Evolutionary conservation across 2,797 vertebrate species (phyloP).

Genomic region (Hephaestus fuliginosus): DNA sequence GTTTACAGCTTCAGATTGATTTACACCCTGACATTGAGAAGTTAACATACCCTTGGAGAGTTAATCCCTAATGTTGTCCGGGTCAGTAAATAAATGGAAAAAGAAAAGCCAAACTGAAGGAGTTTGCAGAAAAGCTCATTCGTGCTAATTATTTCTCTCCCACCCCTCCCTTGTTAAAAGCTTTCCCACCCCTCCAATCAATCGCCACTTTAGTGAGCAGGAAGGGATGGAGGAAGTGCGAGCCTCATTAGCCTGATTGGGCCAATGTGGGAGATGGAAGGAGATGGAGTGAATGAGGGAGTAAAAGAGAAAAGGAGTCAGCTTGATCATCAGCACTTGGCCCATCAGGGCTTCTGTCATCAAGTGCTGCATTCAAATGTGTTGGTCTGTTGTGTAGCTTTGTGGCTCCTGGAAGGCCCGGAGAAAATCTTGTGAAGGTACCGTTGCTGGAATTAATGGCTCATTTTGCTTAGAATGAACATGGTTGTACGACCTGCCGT

Average conservation of each 20-base stretch:
- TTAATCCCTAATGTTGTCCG: slow-evolving; percentile 83
- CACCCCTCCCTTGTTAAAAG: slow-evolving; percentile 87
- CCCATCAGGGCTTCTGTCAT: slow-evolving; percentile 72
- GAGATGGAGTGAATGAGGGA: slow-evolving; percentile 72
- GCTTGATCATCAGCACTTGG: slow-evolving; percentile 80
- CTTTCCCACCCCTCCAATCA: slow-evolving; percentile 87
- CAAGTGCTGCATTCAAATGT: slow-evolving; percentile 54
- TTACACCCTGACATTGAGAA: slow-evolving; percentile 80
- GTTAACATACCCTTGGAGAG: slow-evolving; percentile 79
- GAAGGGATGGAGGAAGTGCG: slow-evolving; percentile 82
- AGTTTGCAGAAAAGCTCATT: slow-evolving; percentile 86
- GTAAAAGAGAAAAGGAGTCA: slow-evolving; percentile 79
- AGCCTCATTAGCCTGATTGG: slow-evolving; percentile 85
- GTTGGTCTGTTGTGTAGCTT: slow-evolving; percentile 47
- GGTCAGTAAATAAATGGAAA: slow-evolving; percentile 81
- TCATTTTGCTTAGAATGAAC: background rate
- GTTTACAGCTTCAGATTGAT: slow-evolving; percentile 77
- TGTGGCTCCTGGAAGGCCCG: slow-evolving; percentile 18
- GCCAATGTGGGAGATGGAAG: slow-evolving; percentile 74
- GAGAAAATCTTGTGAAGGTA: slow-evolving; percentile 35
- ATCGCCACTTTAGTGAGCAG: slow-evolving; percentile 85
- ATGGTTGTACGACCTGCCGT: background rate
- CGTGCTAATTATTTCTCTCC: slow-evolving; percentile 86
- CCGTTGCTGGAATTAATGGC: background rate
- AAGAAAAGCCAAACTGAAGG: slow-evolving; percentile 75